A percentile compares a stretch with the other conserved stretches of the same genome.
Evolutionary conservation across 1,140 invertebrate genomes (phyloP).

Genomic region (Bombus waltoni): DNA sequence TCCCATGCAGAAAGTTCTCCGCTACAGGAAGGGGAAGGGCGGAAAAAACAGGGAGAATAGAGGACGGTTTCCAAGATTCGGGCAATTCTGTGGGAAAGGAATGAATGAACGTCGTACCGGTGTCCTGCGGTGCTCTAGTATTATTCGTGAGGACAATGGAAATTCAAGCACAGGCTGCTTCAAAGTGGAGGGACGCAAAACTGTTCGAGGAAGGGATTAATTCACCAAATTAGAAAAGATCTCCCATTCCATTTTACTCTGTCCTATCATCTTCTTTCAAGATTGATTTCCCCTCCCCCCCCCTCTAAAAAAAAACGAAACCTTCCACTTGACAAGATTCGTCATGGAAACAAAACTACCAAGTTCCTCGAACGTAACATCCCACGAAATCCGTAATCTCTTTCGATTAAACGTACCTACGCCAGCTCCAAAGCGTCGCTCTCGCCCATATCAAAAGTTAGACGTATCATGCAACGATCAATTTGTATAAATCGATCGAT

Average conservation of each 20-base stretch:
- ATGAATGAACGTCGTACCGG: slow-evolving; percentile 64
- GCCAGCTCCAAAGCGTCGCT: too few species aligned
- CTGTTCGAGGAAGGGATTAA: slow-evolving; percentile 36
- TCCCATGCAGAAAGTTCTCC: slow-evolving; percentile 66
- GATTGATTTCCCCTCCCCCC: background rate
- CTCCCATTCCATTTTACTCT: background rate
- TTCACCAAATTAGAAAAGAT: slow-evolving; percentile 59
- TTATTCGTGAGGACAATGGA: slow-evolving; percentile 74
- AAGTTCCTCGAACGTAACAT: too few species aligned
- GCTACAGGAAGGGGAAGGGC: slow-evolving; percentile 50
- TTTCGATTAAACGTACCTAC: too few species aligned
- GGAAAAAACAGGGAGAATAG: slow-evolving; percentile 75
- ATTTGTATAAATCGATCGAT: too few species aligned
- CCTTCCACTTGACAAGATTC: background rate
- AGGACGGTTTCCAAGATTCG: slow-evolving; percentile 76
- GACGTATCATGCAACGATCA: too few species aligned
- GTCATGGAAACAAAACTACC: too few species aligned
- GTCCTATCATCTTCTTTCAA: background rate
- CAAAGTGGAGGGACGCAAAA: background rate
- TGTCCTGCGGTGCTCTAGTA: slow-evolving; percentile 69
- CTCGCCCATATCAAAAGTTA: background rate
- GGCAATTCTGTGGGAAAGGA: slow-evolving; percentile 79
- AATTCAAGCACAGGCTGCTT: slow-evolving; percentile 55
- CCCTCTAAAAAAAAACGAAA: background rate
- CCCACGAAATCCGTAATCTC: too few species aligned